phyloP scores from a whole-genome alignment of 2,888 invertebrate species.

The Aethes cnicana region DNA sequence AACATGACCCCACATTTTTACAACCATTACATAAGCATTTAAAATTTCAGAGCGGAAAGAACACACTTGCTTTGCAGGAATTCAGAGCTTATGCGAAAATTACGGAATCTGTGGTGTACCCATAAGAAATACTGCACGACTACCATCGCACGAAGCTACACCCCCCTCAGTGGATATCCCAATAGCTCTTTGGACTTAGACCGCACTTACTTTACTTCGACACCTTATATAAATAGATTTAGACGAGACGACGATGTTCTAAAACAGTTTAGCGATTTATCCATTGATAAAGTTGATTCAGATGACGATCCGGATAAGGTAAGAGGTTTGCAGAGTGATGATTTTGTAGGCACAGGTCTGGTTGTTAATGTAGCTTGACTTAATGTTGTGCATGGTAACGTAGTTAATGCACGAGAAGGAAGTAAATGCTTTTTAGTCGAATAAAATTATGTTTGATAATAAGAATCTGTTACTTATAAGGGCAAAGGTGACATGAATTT shows the following conservation, averaged over 20 bases:
- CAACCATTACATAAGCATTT: constrained; percentile 34
- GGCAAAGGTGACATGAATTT: too few species aligned
- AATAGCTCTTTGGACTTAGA: constrained; percentile 73
- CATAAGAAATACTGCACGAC: constrained; percentile 83
- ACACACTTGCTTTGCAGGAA: constrained; percentile 84
- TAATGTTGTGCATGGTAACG: constrained; percentile 13
- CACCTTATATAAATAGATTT: constrained; percentile 68
- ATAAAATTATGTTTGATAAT: background rate
- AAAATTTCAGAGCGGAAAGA: constrained; percentile 82
- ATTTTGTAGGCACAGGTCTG: constrained; percentile 4
- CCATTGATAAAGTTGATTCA: constrained; percentile 69
- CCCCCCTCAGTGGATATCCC: constrained; percentile 74
- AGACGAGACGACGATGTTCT: constrained; percentile 39
- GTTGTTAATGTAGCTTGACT: constrained; percentile 1
- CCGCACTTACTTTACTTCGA: constrained; percentile 71
- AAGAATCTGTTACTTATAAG: too few species aligned
- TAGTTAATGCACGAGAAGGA: background rate
- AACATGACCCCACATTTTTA: constrained; percentile 11
- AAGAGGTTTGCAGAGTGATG: constrained; percentile 39
- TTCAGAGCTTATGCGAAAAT: constrained; percentile 83
- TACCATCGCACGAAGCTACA: constrained; percentile 64
- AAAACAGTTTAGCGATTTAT: constrained; percentile 59
- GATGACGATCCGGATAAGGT: constrained; percentile 73
- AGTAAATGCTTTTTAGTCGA: background rate
- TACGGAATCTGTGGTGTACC: constrained; percentile 83